Percentiles rank a stretch among this genome's conserved stretches.
Evolutionary conservation across 2,113 vertebrate genomes (phyloP).

Genomic region (Phoxinus phoxinus): DNA sequence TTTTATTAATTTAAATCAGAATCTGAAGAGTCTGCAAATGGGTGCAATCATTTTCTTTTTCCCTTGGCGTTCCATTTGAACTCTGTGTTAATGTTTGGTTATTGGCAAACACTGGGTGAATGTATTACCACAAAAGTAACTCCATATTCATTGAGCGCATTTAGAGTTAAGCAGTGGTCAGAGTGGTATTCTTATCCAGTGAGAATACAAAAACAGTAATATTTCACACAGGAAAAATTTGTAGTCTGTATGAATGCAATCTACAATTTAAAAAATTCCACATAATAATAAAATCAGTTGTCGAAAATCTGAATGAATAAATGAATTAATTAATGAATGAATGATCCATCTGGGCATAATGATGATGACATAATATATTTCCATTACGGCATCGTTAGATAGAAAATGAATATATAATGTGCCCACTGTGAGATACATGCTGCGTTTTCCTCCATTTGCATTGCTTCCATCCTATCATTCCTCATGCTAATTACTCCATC

Average conservation of each 20-base stretch:
- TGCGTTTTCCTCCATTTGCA: not conserved
- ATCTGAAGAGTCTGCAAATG: conserved; percentile 61
- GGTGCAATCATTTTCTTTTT: conserved; percentile 49
- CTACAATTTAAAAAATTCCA: not conserved
- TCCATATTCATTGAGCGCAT: not conserved
- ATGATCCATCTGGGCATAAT: not conserved
- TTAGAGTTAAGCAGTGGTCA: not conserved
- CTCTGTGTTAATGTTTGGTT: not conserved
- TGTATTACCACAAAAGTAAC: not conserved
- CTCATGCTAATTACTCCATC: conserved; percentile 29
- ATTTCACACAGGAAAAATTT: not conserved
- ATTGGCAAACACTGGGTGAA: not conserved
- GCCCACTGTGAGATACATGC: not conserved
- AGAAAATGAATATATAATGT: not conserved
- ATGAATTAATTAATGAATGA: no score
- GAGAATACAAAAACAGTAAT: not conserved
- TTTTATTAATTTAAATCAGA: conserved; percentile 74
- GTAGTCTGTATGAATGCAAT: not conserved
- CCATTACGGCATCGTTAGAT: not conserved
- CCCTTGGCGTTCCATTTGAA: conserved; percentile 52
- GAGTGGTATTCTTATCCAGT: not conserved
- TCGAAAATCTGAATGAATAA: no score
- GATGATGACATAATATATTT: not conserved
- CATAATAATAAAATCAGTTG: not conserved
- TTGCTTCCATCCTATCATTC: conserved; percentile 12